phyloP scores from a whole-genome alignment of 2,888 invertebrate species.

The Lithophane leautieri region DNA sequence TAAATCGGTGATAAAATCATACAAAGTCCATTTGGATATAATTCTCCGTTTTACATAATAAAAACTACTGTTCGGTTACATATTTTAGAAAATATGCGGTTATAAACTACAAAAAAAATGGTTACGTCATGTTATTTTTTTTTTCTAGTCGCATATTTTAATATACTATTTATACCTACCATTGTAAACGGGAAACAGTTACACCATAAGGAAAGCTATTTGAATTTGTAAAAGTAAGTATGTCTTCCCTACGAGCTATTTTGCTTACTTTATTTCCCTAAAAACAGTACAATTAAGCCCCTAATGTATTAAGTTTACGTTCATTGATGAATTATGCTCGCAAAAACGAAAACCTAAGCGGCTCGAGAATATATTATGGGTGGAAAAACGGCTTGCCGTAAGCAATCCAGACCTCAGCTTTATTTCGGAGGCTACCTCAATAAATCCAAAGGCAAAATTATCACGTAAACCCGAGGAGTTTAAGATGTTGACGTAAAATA shows the following conservation, averaged over 20 bases:
- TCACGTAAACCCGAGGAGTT: conserved; percentile 54
- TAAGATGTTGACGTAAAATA: conserved; percentile 67
- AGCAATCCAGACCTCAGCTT: conserved; percentile 44
- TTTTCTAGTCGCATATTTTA: background rate
- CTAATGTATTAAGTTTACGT: conserved; percentile 46
- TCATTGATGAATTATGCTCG: conserved; percentile 50
- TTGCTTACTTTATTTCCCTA: conserved; percentile 20
- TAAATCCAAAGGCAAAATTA: conserved; percentile 68
- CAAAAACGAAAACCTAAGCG: conserved; percentile 56
- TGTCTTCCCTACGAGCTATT: conserved; percentile 1
- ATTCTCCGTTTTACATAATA: background rate
- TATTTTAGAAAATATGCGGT: conserved; percentile 21
- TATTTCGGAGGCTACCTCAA: conserved; percentile 63
- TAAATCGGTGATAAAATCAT: conserved; percentile 10
- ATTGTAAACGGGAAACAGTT: background rate
- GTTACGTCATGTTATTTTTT: background rate
- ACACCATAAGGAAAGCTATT: conserved; percentile 1
- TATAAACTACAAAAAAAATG: background rate
- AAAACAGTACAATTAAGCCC: conserved; percentile 29
- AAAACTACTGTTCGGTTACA: background rate
- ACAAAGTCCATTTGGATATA: background rate
- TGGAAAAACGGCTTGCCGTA: conserved; percentile 42
- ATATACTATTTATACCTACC: background rate
- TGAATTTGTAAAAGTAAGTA: conserved; percentile 21
- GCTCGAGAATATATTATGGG: conserved; percentile 50